Percentiles rank a stretch among this genome's conserved stretches.
These are phyloP conservation scores for Diprion similis DNA, from an alignment of 1,140 invertebrate genomes.

Conservation along the genomic window DNA sequence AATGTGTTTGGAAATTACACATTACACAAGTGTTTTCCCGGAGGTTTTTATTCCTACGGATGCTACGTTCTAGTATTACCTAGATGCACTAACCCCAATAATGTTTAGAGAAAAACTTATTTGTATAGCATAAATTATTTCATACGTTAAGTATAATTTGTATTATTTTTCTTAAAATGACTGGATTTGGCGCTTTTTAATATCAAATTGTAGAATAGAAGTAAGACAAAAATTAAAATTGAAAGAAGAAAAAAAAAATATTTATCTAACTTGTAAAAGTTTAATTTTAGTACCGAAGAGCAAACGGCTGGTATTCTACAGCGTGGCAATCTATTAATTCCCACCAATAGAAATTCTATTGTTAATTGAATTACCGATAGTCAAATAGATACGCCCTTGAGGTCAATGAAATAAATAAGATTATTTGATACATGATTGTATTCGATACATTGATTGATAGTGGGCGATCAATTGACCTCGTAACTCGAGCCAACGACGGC, in stretches of 20 bases:
- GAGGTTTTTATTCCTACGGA: not conserved
- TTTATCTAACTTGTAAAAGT: slow-evolving; percentile 12
- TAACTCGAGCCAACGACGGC: slow-evolving; percentile 55
- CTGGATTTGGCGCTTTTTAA: slow-evolving; percentile 4
- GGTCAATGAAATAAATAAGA: slow-evolving; percentile 58
- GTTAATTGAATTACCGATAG: slow-evolving; percentile 40
- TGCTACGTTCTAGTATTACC: not conserved
- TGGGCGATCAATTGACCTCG: slow-evolving; percentile 58
- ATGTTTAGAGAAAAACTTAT: not conserved
- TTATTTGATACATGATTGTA: slow-evolving; percentile 43
- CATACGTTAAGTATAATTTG: not conserved
- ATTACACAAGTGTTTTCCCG: not conserved
- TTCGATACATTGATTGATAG: slow-evolving; percentile 49
- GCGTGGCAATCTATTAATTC: slow-evolving; percentile 29
- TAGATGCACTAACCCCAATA: not conserved
- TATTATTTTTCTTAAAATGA: not conserved
- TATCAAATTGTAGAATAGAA: slow-evolving; percentile 7
- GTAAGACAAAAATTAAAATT: not conserved
- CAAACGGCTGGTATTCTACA: slow-evolving; percentile 7
- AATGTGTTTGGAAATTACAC: not conserved
- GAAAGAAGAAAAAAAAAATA: slow-evolving; percentile 8
- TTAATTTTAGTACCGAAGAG: slow-evolving; percentile 9
- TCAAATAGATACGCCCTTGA: slow-evolving; percentile 35
- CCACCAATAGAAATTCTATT: slow-evolving; percentile 39
- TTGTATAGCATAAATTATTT: not conserved